Evolutionary conservation across 1,140 invertebrate species (phyloP).

Genomic region (Cydia fagiglandana): DNA sequence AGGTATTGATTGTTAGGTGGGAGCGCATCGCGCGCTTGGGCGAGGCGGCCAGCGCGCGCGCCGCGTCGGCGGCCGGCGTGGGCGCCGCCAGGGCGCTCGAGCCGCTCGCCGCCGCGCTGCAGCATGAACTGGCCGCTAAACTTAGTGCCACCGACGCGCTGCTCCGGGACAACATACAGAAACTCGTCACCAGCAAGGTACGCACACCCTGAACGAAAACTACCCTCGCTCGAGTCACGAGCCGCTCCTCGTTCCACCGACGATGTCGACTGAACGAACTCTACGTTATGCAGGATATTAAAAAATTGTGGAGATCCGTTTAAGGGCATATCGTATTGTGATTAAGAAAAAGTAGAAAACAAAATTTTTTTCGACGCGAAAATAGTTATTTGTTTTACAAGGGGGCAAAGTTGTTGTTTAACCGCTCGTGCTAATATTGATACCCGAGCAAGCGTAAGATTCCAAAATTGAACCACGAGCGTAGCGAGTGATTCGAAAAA

Average conservation of each 20-base stretch:
- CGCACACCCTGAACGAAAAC: neutral
- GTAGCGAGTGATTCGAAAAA: too few species aligned
- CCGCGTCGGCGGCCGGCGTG: conserved; percentile 68
- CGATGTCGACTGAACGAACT: too few species aligned
- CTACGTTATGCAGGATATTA: too few species aligned
- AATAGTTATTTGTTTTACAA: too few species aligned
- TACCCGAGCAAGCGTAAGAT: too few species aligned
- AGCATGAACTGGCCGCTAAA: conserved; percentile 85
- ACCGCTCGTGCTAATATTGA: too few species aligned
- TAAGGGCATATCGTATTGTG: too few species aligned
- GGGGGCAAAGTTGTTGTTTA: too few species aligned
- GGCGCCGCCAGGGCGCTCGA: conserved; percentile 82
- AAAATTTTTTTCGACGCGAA: too few species aligned
- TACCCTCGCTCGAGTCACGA: neutral
- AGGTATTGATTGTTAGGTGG: conserved; percentile 46
- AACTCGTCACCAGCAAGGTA: conserved; percentile 85
- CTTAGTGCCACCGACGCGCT: conserved; percentile 85
- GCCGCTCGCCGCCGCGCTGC: conserved; percentile 83
- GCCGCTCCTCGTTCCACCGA: neutral
- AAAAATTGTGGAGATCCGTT: too few species aligned
- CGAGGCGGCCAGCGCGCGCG: conserved; percentile 66
- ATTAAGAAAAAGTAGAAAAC: too few species aligned
- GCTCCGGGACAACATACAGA: conserved; percentile 88
- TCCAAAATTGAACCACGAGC: too few species aligned
- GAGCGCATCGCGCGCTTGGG: conserved; percentile 53